phyloP scores from a whole-genome alignment of 2,113 vertebrate species.

The Potamarius usumacintae region DNA sequence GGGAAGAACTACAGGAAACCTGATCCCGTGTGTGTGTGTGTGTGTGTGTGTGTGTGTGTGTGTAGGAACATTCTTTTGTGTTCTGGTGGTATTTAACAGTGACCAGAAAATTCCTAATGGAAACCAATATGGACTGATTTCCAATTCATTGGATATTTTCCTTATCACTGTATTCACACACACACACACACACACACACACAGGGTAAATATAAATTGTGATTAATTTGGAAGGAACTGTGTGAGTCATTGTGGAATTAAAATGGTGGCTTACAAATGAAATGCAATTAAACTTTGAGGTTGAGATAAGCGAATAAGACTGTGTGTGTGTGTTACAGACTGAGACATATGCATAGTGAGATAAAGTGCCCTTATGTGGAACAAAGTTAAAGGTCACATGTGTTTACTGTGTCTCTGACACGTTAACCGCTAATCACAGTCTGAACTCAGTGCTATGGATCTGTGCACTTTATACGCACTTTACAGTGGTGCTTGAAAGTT shows the following conservation, averaged over 20 bases:
- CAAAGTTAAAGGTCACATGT: neutral
- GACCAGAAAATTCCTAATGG: neutral
- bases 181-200: neutral
- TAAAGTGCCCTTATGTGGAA: neutral
- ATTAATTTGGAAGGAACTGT: neutral
- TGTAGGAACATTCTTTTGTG: neutral
- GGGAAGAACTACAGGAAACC: slow-evolving; percentile 2
- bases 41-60: neutral
- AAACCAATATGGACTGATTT: neutral
- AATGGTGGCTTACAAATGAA: neutral
- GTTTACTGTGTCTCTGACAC: neutral
- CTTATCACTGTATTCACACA: neutral
- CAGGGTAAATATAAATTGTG: neutral
- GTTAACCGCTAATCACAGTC: neutral
- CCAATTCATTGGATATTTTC: neutral
- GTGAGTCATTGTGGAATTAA: neutral
- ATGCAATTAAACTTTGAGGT: neutral
- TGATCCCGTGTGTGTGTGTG: neutral
- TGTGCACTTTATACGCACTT: neutral
- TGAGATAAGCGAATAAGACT: neutral
- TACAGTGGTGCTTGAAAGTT: too few relatives aligned
- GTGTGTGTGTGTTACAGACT: neutral
- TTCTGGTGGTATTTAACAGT: neutral
- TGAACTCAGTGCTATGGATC: too few relatives aligned
- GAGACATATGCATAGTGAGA: neutral